These are phyloP conservation scores for Hecatera dysodea DNA, from an alignment of 2,888 invertebrate species.

Conservation along the genomic window DNA sequence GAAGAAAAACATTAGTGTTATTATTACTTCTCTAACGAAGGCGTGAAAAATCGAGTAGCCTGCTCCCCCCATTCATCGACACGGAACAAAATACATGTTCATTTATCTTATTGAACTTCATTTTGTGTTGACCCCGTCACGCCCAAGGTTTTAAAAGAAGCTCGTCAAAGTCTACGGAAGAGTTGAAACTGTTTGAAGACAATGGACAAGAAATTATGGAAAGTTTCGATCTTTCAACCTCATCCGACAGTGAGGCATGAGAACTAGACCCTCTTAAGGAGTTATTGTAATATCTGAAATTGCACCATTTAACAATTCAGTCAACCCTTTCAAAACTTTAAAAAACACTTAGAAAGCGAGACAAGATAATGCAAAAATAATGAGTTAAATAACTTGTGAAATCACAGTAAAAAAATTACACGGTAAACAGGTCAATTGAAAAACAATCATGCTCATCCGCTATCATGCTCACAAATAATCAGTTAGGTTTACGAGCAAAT, in stretches of 20 bases:
- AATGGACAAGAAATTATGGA: conserved; percentile 16
- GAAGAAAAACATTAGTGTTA: conserved; percentile 16
- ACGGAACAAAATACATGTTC: conserved; percentile 21
- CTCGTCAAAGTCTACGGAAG: not conserved
- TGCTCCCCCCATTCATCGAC: conserved; percentile 3
- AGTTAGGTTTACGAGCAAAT: conserved; percentile 52
- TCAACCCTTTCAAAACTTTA: conserved; percentile 33
- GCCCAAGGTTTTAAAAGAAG: conserved; percentile 4
- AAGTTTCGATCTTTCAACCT: conserved; percentile 22
- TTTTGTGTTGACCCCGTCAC: conserved; percentile 27
- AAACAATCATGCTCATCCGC: conserved; percentile 22
- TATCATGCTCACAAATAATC: conserved; percentile 43
- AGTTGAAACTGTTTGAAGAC: conserved; percentile 6
- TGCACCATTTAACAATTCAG: conserved; percentile 9
- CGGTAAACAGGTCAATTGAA: conserved; percentile 50
- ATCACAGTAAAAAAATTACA: conserved; percentile 53
- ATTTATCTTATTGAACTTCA: conserved; percentile 23
- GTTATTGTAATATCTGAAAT: conserved; percentile 5
- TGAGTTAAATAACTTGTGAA: conserved; percentile 48
- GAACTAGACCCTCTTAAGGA: conserved; percentile 2
- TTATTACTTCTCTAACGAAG: conserved; percentile 7
- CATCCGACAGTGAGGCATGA: conserved; percentile 2
- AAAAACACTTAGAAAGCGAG: conserved; percentile 62
- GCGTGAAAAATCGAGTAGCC: conserved; percentile 23
- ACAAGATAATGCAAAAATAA: conserved; percentile 68